phyloP scores from a whole-genome alignment of 2,113 vertebrate species.

The Saccopteryx bilineata region DNA sequence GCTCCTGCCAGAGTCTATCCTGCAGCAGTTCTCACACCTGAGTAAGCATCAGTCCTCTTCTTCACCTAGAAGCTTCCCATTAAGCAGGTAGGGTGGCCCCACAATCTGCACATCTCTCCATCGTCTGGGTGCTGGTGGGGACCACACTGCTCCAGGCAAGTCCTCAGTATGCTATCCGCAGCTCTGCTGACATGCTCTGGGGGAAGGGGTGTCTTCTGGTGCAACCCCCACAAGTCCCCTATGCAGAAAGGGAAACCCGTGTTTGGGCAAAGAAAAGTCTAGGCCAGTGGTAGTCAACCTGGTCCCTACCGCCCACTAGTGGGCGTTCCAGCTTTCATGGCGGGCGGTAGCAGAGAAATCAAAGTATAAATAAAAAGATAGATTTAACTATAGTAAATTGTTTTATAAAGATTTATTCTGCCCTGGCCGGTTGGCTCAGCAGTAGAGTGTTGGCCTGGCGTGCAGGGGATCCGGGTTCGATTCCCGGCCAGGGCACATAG shows the following conservation, averaged over 20 bases:
- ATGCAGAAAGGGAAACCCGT: background rate
- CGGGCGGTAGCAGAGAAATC: no score
- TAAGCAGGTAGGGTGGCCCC: background rate
- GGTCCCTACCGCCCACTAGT: no score
- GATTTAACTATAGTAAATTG: no score
- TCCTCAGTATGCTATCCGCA: background rate
- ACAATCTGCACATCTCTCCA: background rate
- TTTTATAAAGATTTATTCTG: no score
- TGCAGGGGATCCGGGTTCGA: no score
- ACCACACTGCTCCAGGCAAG: background rate
- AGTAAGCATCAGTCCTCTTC: rapidly evolving
- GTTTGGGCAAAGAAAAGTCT: background rate
- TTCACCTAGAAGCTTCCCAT: background rate
- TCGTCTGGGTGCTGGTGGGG: no score
- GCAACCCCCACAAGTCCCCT: background rate
- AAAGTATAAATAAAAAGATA: no score
- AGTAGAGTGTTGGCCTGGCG: no score
- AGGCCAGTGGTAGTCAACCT: no score
- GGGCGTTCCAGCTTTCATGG: no score
- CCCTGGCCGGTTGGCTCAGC: no score
- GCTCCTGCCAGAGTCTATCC: background rate
- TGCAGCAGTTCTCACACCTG: background rate
- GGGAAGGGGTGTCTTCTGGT: background rate
- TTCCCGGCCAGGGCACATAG: no score
- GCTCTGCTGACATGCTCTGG: background rate